Evolutionary conservation across 1,140 invertebrate genomes (phyloP), one percentile per base, ranked within the genome.

Genomic region (Drosophila seguyi): DNA sequence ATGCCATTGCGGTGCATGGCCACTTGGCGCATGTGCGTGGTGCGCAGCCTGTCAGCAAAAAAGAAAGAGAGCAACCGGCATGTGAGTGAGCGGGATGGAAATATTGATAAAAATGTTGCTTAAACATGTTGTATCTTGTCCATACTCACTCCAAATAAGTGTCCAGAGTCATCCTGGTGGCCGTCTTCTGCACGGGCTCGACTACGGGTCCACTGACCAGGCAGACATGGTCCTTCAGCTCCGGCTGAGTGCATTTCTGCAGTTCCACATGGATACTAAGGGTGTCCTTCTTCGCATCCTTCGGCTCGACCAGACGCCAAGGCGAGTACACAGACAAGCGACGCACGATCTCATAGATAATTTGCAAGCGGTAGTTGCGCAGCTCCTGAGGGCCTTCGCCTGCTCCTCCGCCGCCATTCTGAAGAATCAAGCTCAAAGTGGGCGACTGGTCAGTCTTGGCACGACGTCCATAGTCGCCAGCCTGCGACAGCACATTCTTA

Each of bases 1-100:
- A 95, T 73, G 8, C 95, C 94, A 92, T 94, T 94, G 77, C 95
- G 95, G 75, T 95, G 95, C 79, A 95, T 93, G 25, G 95, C 94
- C 79, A 95, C 94, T 8, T 95, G 66, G 56, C 93, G 92, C 93
- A 95, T 94, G 62, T 95, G 95, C 53, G 93, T 90, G 73, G 94
- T 93, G 56, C 95, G 91, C 75, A 94, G 79, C 13, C 94, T 87
- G 52, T 1, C 16, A 18, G 20, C 10, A 16, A 27, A 57, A 41
- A 3, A 38, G 7, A 27, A 36, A 62, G 22, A 48, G 29, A 52
- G 0, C 3, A 20, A 42, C 0, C 16, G 13, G 7, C 8, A 29
- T 14, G 18, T 47, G 18, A 16, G 10, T 20, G 6, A 55, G 41
- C 22, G n/a, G 6, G n/a, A 62, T 11, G 18, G 8, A n/a, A 2